Base-by-base conservation (phyloP, 2,113 vertebrate species). In the Pomatostomus ruficeps region DNA sequence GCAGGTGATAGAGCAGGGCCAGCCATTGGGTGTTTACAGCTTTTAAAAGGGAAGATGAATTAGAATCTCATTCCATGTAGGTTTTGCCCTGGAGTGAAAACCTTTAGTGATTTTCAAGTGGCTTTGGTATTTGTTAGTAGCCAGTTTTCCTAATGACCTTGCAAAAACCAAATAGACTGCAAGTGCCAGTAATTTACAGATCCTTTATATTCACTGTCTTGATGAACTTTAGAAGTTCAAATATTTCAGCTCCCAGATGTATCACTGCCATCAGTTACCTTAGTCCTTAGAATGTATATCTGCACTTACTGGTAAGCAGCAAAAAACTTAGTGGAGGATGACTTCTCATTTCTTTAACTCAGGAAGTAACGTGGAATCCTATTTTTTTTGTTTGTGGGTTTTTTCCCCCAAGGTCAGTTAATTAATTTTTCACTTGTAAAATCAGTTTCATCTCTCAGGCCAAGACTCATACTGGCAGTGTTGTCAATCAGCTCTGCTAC, bases 21-120 rank as follows among this genome's bases (percentile, higher is more conserved):
- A 75, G 6, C 0, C 2, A 31, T 5, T 26, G 43, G 43, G 23
- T 0, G 0, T 72, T 79, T 20, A 11, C n/a, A 52, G 14, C 2
- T 75, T 83, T 86, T 40, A 5, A 63, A 76, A 61, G n/a, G 22
- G 48, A 91, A 68, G 36, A 15, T 63, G 8, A 45, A 43, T 38
- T 59, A 31, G 23, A 59, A 55, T 38, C 14, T 59, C 35, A 55
- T 43, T 75, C 0, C 0, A 1, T 11, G 11, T 14, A 59, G 7
- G 8, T 42, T 88, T 88, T 62, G 54, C 35, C 26, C 72, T 13
- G 3, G 1, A 68, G 10, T 14, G 72, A 63, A 75, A 24, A 9
- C 11, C 82, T 46, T 55, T 38, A 26, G 55, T 42, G 33, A 38
- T 75, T 81, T 82, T 71, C 36, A 61, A 70, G 45, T 45, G 4